Percentiles rank a stretch among this genome's conserved stretches.
Evolutionary conservation across 2,888 invertebrate species (phyloP).

Genomic region (Artemia sp.): DNA sequence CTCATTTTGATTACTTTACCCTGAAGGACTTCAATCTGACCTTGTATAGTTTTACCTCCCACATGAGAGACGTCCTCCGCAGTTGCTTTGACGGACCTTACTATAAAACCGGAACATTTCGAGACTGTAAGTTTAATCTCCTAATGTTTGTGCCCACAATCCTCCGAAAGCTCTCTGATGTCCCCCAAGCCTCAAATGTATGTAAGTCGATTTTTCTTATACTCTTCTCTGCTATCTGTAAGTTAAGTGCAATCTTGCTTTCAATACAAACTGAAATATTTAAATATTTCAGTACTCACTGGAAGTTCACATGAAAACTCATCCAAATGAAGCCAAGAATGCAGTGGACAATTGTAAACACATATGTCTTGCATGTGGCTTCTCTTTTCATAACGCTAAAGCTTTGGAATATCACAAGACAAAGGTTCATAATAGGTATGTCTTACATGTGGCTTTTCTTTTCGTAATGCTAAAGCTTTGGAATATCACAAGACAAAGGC

Average conservation of each 20-base stretch:
- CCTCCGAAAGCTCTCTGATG: too few relatives aligned
- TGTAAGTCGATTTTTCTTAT: too few relatives aligned
- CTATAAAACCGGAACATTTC: too few relatives aligned
- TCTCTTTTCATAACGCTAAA: slow-evolving; percentile 39
- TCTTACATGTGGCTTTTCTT: slow-evolving; percentile 40
- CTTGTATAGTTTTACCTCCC: too few relatives aligned
- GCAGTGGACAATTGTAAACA: slow-evolving; percentile 32
- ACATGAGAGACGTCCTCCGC: too few relatives aligned
- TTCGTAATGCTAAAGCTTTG: slow-evolving; percentile 41
- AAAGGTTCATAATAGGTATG: slow-evolving; percentile 36
- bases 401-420: slow-evolving; percentile 43
- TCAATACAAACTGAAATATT: not conserved
- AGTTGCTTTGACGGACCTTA: too few relatives aligned
- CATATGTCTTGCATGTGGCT: slow-evolving; percentile 36
- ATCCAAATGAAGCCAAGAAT: slow-evolving; percentile 30
- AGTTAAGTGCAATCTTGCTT: slow-evolving; percentile 17
- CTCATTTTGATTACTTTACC: too few relatives aligned
- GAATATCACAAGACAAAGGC: slow-evolving; percentile 31
- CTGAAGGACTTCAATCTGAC: too few relatives aligned
- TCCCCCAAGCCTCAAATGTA: too few relatives aligned
- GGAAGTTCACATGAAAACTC: slow-evolving; percentile 41
- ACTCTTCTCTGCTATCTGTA: slow-evolving; percentile 22
- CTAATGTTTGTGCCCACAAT: too few relatives aligned
- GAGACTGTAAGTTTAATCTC: too few relatives aligned
- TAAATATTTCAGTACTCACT: slow-evolving; percentile 33